Conservation (phyloP, 2,113 vertebrate genomes). For the Cyprinus carpio region DNA sequence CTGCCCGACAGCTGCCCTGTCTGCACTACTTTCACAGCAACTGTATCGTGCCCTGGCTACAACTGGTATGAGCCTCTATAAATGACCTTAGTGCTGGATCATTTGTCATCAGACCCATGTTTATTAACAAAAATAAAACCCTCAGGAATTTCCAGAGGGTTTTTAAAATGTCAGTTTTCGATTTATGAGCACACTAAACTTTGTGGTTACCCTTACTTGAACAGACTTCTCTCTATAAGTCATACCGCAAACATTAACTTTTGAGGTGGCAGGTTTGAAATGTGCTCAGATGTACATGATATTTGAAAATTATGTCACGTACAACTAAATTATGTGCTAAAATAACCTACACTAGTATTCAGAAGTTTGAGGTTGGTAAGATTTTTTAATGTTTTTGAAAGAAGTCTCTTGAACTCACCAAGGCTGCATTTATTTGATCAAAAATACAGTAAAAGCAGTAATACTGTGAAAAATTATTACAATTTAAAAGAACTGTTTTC, state of each 20-base stretch:
- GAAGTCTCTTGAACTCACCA: neutral
- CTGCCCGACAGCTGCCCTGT: conserved; percentile 88
- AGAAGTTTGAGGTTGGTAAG: neutral
- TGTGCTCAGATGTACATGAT: neutral
- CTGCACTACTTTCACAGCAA: conserved; percentile 92
- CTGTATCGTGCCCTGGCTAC: conserved; percentile 94
- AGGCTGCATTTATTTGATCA: neutral
- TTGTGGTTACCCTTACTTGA: conserved; percentile 19
- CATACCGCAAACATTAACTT: neutral
- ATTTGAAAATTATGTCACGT: neutral
- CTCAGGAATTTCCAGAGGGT: neutral
- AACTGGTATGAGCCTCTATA: conserved; percentile 81
- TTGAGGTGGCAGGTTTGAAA: conserved; percentile 3
- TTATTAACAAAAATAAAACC: neutral
- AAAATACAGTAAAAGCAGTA: neutral
- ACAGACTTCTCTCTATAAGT: neutral
- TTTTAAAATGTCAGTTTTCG: conserved; percentile 4
- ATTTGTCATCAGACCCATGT: neutral
- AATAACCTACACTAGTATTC: neutral
- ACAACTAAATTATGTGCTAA: neutral
- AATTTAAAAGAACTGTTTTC: neutral
- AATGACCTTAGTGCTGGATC: neutral
- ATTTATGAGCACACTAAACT: conserved; percentile 13
- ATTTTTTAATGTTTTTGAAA: neutral
- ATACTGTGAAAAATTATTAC: neutral